Evolutionary conservation across 2,888 invertebrate genomes (phyloP).

Genomic region (Schizotus pectinicornis): DNA sequence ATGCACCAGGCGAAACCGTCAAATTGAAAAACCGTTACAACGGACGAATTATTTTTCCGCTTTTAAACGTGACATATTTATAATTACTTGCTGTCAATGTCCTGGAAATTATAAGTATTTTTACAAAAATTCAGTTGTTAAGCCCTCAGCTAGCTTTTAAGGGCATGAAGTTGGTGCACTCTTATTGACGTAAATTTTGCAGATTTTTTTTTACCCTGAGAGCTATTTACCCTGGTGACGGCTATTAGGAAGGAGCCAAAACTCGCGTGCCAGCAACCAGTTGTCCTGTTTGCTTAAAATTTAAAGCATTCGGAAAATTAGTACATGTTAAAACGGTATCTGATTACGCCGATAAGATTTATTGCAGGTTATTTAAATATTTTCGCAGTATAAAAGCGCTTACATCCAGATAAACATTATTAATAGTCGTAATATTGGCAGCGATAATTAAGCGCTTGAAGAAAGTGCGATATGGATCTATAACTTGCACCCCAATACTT

Average conservation of each 20-base stretch:
- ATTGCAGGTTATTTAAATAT: constrained; percentile 25
- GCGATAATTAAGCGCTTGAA: constrained; percentile 21
- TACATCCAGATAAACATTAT: constrained; percentile 24
- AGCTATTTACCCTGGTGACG: too few relatives aligned
- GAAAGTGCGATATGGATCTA: constrained; percentile 12
- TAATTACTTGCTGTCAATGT: constrained; percentile 6
- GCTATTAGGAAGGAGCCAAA: constrained; percentile 16
- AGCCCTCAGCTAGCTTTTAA: too few relatives aligned
- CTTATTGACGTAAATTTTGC: too few relatives aligned
- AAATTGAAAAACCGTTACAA: constrained; percentile 2
- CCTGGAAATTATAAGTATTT: constrained; percentile 6
- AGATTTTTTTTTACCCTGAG: too few relatives aligned
- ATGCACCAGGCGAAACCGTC: neutral
- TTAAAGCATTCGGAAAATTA: constrained; percentile 16
- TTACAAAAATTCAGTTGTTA: too few relatives aligned
- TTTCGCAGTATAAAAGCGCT: constrained; percentile 6
- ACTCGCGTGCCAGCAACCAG: constrained; percentile 16
- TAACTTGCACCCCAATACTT: constrained; percentile 2
- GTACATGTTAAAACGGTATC: constrained; percentile 21
- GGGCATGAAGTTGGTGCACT: too few relatives aligned
- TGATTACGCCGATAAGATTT: constrained; percentile 23
- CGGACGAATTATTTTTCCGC: constrained; percentile 12
- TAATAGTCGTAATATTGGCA: constrained; percentile 15
- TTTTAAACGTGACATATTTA: constrained; percentile 5
- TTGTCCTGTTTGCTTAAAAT: constrained; percentile 7